Evolutionary conservation across 2,113 vertebrate genomes (phyloP).

Genomic region (Sturnus vulgaris): DNA sequence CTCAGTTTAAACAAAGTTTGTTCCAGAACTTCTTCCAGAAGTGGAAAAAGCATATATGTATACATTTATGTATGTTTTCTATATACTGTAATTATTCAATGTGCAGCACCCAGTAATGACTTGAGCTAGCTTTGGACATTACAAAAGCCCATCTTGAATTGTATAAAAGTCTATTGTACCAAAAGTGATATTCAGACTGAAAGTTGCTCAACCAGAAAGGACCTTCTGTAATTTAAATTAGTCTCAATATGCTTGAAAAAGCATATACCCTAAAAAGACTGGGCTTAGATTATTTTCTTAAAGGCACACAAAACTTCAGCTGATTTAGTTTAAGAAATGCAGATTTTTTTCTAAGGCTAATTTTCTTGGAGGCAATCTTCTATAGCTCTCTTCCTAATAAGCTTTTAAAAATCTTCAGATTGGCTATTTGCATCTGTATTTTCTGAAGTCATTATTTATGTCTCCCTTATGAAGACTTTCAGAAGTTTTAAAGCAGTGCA

Average conservation of each 20-base stretch:
- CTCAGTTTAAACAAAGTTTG: background rate
- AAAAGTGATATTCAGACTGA: background rate
- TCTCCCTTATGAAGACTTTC: background rate
- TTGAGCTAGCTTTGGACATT: background rate
- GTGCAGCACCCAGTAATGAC: background rate
- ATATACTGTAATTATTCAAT: background rate
- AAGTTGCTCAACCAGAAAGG: constrained; percentile 10
- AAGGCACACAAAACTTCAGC: background rate
- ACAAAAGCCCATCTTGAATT: background rate
- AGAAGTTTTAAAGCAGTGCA: background rate
- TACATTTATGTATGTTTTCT: background rate
- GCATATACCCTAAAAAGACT: background rate
- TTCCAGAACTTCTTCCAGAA: background rate
- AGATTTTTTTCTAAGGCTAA: background rate
- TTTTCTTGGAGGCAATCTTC: background rate
- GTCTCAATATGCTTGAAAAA: background rate
- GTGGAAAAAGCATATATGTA: background rate
- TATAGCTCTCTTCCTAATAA: background rate
- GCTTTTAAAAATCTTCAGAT: background rate
- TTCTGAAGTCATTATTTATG: background rate
- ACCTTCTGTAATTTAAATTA: constrained; percentile 30
- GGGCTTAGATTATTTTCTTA: background rate
- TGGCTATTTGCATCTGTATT: background rate
- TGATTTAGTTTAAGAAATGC: background rate
- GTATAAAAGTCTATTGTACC: background rate